Evolutionary conservation across 2,113 vertebrate species (phyloP).

Genomic region (Synchiropus splendidus): DNA sequence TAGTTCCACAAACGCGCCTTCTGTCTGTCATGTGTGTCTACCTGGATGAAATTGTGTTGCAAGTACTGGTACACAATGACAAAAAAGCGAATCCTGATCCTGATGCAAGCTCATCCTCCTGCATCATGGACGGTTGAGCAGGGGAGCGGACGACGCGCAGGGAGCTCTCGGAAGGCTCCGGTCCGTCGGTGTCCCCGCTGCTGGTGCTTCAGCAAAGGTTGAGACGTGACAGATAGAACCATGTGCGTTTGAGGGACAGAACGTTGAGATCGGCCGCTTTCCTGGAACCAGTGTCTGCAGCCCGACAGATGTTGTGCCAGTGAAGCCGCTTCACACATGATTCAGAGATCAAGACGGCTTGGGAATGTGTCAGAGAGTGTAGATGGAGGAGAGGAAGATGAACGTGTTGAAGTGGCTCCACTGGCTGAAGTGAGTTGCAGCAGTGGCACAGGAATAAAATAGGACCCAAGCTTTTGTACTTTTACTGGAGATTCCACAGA

Average conservation of each 20-base stretch:
- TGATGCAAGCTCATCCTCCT: too few species aligned
- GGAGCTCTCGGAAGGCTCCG: slow-evolving; percentile 58
- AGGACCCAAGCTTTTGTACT: too few species aligned
- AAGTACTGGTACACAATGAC: too few species aligned
- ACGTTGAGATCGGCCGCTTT: too few species aligned
- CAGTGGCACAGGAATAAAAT: too few species aligned
- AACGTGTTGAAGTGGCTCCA: not conserved
- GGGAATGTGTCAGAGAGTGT: slow-evolving; percentile 14
- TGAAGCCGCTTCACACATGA: slow-evolving; percentile 60
- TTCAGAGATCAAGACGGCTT: slow-evolving; percentile 61
- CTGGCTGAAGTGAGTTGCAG: too few species aligned
- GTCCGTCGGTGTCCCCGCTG: slow-evolving; percentile 57
- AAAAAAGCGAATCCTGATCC: too few species aligned
- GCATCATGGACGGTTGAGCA: too few species aligned
- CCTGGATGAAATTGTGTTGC: too few species aligned
- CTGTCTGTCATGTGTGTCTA: too few species aligned
- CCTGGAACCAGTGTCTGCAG: slow-evolving; percentile 46
- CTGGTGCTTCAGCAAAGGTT: slow-evolving; percentile 58
- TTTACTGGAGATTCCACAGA: too few species aligned
- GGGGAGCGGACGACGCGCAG: slow-evolving; percentile 37
- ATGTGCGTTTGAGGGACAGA: slow-evolving; percentile 43
- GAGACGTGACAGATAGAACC: slow-evolving; percentile 60
- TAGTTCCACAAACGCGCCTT: too few species aligned
- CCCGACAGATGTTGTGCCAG: slow-evolving; percentile 57
- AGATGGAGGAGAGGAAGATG: slow-evolving; percentile 9